A percentile compares a stretch with the other conserved stretches of the same genome.
These are phyloP conservation scores for Phoebastria nigripes DNA, from an alignment of 2,797 vertebrate genomes.

Conservation along the genomic window DNA sequence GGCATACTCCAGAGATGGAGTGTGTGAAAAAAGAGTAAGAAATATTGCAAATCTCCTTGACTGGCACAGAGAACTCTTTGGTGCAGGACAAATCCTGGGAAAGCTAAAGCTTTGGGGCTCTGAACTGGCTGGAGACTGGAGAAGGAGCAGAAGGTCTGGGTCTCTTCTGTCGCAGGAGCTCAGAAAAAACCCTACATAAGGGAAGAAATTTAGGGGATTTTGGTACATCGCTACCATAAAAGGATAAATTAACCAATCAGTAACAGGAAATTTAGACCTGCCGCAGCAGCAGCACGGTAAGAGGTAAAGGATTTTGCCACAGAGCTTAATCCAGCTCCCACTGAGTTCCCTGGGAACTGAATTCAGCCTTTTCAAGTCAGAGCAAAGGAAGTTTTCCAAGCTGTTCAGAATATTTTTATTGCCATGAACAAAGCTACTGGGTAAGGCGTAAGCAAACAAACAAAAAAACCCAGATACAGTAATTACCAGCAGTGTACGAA, in stretches of 20 bases:
- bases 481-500: neutral
- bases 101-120: neutral
- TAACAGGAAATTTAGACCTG: neutral
- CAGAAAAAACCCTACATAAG: neutral
- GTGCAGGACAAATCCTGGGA: neutral
- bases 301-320: neutral
- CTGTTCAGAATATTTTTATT: constrained; percentile 1
- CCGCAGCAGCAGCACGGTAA: neutral
- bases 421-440: constrained; percentile 19
- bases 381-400: constrained; percentile 39
- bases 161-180: neutral
- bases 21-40: accelerated
- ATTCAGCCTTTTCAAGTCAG: constrained; percentile 11
- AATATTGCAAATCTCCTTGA: neutral
- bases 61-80: neutral
- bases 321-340: neutral
- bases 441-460: neutral
- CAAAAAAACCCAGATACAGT: neutral
- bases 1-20: neutral
- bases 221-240: neutral
- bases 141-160: neutral
- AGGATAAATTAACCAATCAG: neutral
- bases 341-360: neutral
- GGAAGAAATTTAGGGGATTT: neutral
- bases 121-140: neutral